phyloP scores from a whole-genome alignment of 2,888 invertebrate genomes.

The Ophion slaviceki region DNA sequence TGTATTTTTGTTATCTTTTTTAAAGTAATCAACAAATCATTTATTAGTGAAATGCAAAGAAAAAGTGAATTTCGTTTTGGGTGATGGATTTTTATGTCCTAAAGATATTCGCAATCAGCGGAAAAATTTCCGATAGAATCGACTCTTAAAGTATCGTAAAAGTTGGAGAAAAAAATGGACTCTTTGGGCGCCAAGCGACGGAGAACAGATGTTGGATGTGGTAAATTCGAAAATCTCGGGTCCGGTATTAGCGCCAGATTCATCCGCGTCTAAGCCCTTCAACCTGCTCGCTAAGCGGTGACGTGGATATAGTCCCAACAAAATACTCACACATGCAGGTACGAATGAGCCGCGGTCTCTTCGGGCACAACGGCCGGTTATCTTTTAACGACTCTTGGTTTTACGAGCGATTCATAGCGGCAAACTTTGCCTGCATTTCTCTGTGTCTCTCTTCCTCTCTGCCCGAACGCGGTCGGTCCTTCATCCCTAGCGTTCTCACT shows the following conservation, averaged over 20 bases:
- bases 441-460: slow-evolving; percentile 4
- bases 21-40: too few species aligned
- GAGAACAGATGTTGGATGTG: slow-evolving; percentile 58
- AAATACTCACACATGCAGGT: neutral
- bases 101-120: too few species aligned
- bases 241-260: too few species aligned
- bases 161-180: too few species aligned
- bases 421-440: slow-evolving; percentile 70
- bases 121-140: too few species aligned
- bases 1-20: too few species aligned
- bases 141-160: too few species aligned
- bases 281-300: neutral
- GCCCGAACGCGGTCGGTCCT: neutral
- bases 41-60: too few species aligned
- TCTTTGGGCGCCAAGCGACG: neutral
- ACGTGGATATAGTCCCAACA: neutral
- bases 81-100: too few species aligned
- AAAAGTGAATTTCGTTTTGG: too few species aligned
- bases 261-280: too few species aligned
- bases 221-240: slow-evolving; percentile 57
- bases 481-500: neutral
- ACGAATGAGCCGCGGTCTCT: slow-evolving; percentile 56
- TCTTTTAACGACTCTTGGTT: slow-evolving; percentile 74
- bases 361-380: slow-evolving; percentile 68
- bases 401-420: slow-evolving; percentile 74